These are phyloP conservation scores for Microctenopoma lineatum DNA, from an alignment of 2,797 vertebrate genomes.

Conservation along the genomic window DNA sequence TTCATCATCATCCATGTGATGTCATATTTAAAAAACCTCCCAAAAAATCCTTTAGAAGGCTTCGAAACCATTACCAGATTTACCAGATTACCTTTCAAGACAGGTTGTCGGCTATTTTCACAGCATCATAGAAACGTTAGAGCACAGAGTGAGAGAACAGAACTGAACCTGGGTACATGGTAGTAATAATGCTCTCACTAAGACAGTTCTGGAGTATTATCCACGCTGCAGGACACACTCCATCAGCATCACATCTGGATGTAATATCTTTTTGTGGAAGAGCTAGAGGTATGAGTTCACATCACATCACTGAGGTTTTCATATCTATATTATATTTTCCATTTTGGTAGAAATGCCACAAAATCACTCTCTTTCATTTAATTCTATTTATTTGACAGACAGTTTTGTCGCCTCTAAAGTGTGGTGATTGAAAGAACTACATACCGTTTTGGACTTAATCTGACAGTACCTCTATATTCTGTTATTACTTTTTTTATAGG, in stretches of 20 bases:
- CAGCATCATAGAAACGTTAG: conserved; percentile 38
- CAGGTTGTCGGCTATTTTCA: conserved; percentile 43
- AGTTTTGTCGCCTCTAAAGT: conserved; percentile 9
- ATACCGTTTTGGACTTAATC: neutral
- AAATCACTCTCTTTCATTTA: neutral
- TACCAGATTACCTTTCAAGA: conserved; percentile 1
- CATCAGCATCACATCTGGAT: conserved; percentile 8
- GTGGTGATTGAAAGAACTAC: neutral
- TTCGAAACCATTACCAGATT: no score
- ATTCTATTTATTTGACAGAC: conserved; percentile 12
- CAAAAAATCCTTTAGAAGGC: neutral
- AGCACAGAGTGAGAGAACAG: conserved; percentile 38
- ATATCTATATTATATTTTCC: conserved; percentile 11
- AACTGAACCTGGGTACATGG: conserved; percentile 35
- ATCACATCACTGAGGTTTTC: conserved; percentile 11
- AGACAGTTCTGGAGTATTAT: conserved; percentile 3
- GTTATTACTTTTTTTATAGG: neutral
- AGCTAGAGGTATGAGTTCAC: conserved; percentile 10
- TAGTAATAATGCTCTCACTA: conserved; percentile 36
- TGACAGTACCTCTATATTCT: conserved; percentile 2
- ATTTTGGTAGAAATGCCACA: neutral
- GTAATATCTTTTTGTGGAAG: neutral
- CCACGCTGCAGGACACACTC: conserved; percentile 22
- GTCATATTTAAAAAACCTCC: conserved; percentile 8
- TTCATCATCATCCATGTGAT: neutral